Conservation (phyloP, 2,888 invertebrate genomes). For the Watsonalla cultraria region DNA sequence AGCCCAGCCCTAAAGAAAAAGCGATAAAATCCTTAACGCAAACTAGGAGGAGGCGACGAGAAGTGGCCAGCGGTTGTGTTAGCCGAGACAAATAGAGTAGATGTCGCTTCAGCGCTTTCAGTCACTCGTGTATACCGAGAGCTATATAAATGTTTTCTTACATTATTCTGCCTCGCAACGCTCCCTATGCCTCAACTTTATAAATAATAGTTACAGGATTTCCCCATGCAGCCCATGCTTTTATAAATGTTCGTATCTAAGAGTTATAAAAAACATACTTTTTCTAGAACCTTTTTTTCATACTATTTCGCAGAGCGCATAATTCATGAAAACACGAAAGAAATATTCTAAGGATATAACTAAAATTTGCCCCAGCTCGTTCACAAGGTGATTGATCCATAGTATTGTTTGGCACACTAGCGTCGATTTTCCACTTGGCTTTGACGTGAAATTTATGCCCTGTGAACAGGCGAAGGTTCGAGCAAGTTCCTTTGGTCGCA, state of each 20-base stretch:
- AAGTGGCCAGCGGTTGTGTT: conserved; percentile 65
- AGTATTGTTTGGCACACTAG: conserved; percentile 48
- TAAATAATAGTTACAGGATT: background rate
- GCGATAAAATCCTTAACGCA: conserved; percentile 64
- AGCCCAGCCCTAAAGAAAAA: conserved; percentile 46
- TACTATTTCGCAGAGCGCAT: too few relatives aligned
- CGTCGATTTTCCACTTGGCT: conserved; percentile 55
- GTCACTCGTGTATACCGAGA: conserved; percentile 39
- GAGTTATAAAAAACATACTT: too few relatives aligned
- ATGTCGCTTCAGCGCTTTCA: conserved; percentile 52
- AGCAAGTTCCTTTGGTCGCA: conserved; percentile 54
- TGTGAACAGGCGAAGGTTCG: conserved; percentile 44
- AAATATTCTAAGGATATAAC: background rate
- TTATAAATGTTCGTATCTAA: conserved; percentile 4
- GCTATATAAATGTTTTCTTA: conserved; percentile 58
- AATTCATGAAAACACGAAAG: too few relatives aligned
- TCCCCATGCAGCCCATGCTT: conserved; percentile 12
- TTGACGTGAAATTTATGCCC: conserved; percentile 60
- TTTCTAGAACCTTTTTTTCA: too few relatives aligned
- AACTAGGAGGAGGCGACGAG: conserved; percentile 57
- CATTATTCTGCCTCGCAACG: conserved; percentile 35
- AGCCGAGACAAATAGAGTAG: conserved; percentile 66
- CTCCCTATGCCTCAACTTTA: conserved; percentile 14
- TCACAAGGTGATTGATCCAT: conserved; percentile 17
- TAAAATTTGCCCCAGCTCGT: conserved; percentile 2